Base-by-base conservation (phyloP, 2,888 invertebrate species). In the Andrena hattorfiana region DNA sequence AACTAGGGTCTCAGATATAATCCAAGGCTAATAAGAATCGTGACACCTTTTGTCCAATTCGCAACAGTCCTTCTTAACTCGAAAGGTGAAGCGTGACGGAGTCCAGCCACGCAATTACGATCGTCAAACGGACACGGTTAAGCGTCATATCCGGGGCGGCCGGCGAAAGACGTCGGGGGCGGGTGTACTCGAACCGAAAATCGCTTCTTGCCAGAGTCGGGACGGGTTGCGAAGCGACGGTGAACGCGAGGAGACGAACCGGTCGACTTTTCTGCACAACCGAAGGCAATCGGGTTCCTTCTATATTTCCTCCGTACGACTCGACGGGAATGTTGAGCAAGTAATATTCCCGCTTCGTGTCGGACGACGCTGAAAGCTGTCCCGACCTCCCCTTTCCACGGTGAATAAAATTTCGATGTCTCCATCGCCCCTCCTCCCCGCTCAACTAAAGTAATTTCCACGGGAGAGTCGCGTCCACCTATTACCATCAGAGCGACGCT, bases 281-380 rank as follows among this genome's bases (percentile, higher is more conserved):
- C 23, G 56, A 59, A 67, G 42, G 56, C 26, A 56, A 26, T 56
- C 56, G 26, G 56, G 56, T 56, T 56, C 56, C 56, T 56, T 8
- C 1, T 56, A 56, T 56, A 56, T 56, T 56, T 56, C 56, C 10
- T 20, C 56, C 2, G 56, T 13, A 26, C 56, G 26, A 23, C 23
- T 26, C 23, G 20, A 54, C 54, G 56, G 10, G 23, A 23, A 7
- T 10, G 20, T 23, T 26, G 56, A 56, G 23, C 23, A 56, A 10
- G 23, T 26, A 56, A 56, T 54, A 54, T 23, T 54, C 20, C 56
- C 23, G 10, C 56, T 26, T 2, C 3, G 23, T 3, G 4, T 26
- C 23, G 56, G 13, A 7, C 56, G 10, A 26, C 10, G 26, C 10
- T 10, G 4, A 56, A 56, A 56, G 54, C 56, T 56, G 56, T 5